Evolutionary conservation across 2,797 vertebrate species (phyloP), one percentile per base, ranked within the genome.

Genomic region (Anableps anableps): DNA sequence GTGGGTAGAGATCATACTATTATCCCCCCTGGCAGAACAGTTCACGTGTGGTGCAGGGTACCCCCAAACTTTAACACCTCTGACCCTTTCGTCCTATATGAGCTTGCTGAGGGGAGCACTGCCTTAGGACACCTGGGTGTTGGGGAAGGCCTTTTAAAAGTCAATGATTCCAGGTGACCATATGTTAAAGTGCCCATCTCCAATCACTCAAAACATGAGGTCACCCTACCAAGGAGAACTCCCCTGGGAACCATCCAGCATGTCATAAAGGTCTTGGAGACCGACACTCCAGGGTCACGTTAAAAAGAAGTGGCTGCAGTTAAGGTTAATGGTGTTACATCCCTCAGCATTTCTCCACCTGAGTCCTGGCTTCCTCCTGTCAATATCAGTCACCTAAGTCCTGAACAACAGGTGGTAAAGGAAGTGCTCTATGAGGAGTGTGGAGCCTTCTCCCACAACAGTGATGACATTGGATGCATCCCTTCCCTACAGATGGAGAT

Each of bases 31-130:
- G 74, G 79, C 3, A 74, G 58, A 50, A 21, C 73, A 14, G 16
- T 74, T 1, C 68, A 81, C 8, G 80, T 89, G 0, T 72, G 78
- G 70, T 87, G 85, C 38, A 71, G 51, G n/a, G 48, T 89, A 5
- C 55, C 72, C 17, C 34, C 9, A 13, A 83, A 83, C n/a, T 74
- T 88, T 41, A 78, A 81, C 3, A n/a, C 2, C 13, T 66, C 77
- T 4, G 2, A 86, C 19, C 23, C 62, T 4, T 31, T 83, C 26
- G 83, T 87, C 0, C 55, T 88, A 0, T 88, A 75, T 4, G 77
- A 86, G 55, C 81, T 72, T 4, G 13, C 64, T 1, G 81, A 80
- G 6, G 79, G 76, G 1, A 75, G 64, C 4, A 4, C 1, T 50
- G 62, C 7, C 2, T 34, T 77, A 73, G 36, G 29, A n/a, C 72